These are phyloP conservation scores for Nomada hirtipes DNA, from an alignment of 2,888 invertebrate genomes.

Conservation along the genomic window DNA sequence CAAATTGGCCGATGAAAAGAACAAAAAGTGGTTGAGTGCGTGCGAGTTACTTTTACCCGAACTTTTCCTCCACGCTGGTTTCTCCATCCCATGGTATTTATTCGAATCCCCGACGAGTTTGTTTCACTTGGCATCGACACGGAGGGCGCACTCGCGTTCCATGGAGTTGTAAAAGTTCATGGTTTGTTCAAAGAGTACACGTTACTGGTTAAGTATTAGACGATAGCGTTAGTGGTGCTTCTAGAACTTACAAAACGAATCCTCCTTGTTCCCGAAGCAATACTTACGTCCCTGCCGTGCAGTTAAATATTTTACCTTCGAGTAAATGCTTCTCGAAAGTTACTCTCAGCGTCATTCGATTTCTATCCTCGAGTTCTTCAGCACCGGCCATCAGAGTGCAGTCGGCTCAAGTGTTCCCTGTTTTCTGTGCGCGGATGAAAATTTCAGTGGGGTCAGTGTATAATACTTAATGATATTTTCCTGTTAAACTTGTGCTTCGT, in stretches of 20 bases:
- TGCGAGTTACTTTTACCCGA: not conserved
- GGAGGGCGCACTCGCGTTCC: not conserved
- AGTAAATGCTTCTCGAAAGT: not conserved
- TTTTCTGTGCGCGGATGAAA: too few relatives aligned
- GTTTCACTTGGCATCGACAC: slow-evolving; percentile 19
- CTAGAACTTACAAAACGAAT: slow-evolving; percentile 6
- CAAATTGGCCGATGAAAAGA: not conserved
- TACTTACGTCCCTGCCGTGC: not conserved
- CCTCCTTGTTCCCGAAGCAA: not conserved
- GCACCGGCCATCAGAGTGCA: too few relatives aligned
- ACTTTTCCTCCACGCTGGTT: slow-evolving; percentile 26
- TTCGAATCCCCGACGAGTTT: slow-evolving; percentile 32
- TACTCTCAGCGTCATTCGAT: not conserved
- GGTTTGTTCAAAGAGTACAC: slow-evolving; percentile 14
- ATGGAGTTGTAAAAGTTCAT: slow-evolving; percentile 32
- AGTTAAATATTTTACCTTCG: slow-evolving; percentile 12
- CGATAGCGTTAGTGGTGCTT: slow-evolving; percentile 17
- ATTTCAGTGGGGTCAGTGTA: too few relatives aligned
- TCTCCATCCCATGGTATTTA: slow-evolving; percentile 24
- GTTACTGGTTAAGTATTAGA: slow-evolving; percentile 5
- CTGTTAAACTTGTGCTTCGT: too few relatives aligned
- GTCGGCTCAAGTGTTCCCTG: too few relatives aligned
- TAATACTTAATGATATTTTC: too few relatives aligned
- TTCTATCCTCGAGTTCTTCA: not conserved
- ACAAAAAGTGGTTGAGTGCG: not conserved